Base-by-base conservation (phyloP, 2,113 vertebrate genomes). In the Cyanoramphus novaezelandiae region DNA sequence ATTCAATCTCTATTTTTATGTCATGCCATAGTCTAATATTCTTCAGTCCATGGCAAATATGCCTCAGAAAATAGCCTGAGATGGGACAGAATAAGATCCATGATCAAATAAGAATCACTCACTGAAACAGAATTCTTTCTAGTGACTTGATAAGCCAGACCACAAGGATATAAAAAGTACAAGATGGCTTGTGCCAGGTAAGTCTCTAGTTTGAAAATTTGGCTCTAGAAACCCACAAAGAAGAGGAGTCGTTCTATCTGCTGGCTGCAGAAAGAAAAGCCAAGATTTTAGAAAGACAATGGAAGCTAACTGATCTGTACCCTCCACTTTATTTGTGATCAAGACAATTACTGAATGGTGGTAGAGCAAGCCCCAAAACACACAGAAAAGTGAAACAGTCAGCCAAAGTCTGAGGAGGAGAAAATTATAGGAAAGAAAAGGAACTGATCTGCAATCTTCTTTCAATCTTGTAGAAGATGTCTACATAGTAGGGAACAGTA, bases 1-100 rank as follows among this genome's bases (percentile, higher is more conserved):
- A 97, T 92, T 84, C 95, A 97, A 96, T 97, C 82, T 95, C 82
- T 94, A 70, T 93, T 96, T 90, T 95, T 83, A 83, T 93, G 67
- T 86, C 84, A 90, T 94, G 43, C 72, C 83, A 86, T 55, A 76
- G 90, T 77, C 90, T 94, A 91, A 94, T 95, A 95, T 82, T 93
- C 88, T 37, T 91, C 94, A 91, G 88, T 62, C 86, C 93, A 94
- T 93, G 37, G 88, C 90, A 96, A 96, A 96, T 97, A 95, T 44
- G 25, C 64, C 78, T 94, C 71, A 90, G 82, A 96, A 97, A 95
- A 96, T 96, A 95, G 85, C 90, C 43, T 86, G 88, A 93, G 75
- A 92, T 50, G 76, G 88, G 64, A 93, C 79, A 91, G 91, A 94
- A 88, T 75, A 92, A 95, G 90, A 96, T 86, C 88, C 93, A 88